Evolutionary conservation across 35 echinoderm and acorn worm species (phyloP), one percentile per base, ranked within the genome.

Genomic region (Lytechinus pictus): DNA sequence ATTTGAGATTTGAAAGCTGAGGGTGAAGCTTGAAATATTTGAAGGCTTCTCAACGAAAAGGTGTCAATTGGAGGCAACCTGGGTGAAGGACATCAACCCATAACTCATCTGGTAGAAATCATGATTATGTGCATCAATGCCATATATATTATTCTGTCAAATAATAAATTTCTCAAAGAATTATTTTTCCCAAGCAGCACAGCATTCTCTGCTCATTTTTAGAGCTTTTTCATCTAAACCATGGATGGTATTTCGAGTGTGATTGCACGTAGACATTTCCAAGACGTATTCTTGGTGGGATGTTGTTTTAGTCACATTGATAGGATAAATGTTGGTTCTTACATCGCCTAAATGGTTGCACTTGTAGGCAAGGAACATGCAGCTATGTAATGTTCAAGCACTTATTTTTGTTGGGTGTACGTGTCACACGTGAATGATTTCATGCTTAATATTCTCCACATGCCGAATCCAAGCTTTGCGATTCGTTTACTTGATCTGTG

Each of bases 401-500:
- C 4, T 79, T 79, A 79, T 79, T 79, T 79, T 79, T 79, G 66
- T 79, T 79, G 66, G 66, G 66, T 79, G 66, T 79, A 79, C 66
- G 66, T 79, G 66, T 79, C 66, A 79, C 19, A 79, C 66, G 66
- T 79, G 66, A 79, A 79, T 24, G 66, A 24, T 79, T 44, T 79
- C 8, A 79, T 24, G 16, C 66, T 79, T 7, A 79, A 79, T n/a
- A 14, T 79, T 79, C n/a, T 79, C 66, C 66, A 79, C 19, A 79
- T 79, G 66, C 19, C 66, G 1, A 79, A 79, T 79, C 66, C 66
- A 79, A 79, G 21, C 66, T 79, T 4, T 79, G 66, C n/a, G 66
- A n/a, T 79, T 79, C 66, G 66, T 79, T 79, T 79, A 79, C 66
- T 24, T 79, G 66, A 79, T 79, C 66, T 79, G 66, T 79, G 66